Evolutionary conservation across 1,140 invertebrate species (phyloP).

Genomic region (Spodoptera frugiperda): DNA sequence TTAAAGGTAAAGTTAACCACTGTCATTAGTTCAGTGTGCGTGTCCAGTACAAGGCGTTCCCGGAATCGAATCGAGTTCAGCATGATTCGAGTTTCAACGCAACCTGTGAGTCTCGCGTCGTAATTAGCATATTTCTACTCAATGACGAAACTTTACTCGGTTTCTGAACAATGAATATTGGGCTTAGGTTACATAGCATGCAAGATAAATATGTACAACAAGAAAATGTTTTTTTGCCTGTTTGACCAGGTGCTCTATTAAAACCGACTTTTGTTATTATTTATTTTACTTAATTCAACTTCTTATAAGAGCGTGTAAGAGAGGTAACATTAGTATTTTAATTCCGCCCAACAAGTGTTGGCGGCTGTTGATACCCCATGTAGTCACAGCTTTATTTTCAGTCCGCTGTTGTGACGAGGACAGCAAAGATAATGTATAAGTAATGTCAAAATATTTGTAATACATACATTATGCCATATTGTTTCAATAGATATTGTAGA

Average conservation of each 20-base stretch:
- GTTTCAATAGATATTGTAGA: not conserved
- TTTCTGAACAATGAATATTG: not conserved
- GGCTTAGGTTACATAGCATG: too few species aligned
- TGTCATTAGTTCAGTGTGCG: not conserved
- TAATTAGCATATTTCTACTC: slow-evolving; percentile 33
- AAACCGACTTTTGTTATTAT: too few species aligned
- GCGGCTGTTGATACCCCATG: too few species aligned
- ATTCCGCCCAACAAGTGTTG: too few species aligned
- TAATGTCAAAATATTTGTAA: slow-evolving; percentile 14
- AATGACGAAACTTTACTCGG: not conserved
- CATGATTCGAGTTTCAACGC: not conserved
- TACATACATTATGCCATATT: slow-evolving; percentile 6
- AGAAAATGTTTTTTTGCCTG: too few species aligned
- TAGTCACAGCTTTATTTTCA: not conserved
- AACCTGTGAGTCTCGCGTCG: not conserved
- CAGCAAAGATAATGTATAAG: not conserved
- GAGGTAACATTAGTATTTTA: too few species aligned
- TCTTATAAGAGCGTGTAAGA: too few species aligned
- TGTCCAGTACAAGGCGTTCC: slow-evolving; percentile 3
- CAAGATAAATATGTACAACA: too few species aligned
- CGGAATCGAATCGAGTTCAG: slow-evolving; percentile 20
- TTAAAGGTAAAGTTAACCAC: not conserved
- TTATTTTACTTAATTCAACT: too few species aligned
- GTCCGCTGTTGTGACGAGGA: not conserved
- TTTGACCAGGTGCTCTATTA: too few species aligned